Evolutionary conservation across 1,140 invertebrate species (phyloP), one percentile per base, ranked within the genome.

Genomic region (Drosophila serrata): DNA sequence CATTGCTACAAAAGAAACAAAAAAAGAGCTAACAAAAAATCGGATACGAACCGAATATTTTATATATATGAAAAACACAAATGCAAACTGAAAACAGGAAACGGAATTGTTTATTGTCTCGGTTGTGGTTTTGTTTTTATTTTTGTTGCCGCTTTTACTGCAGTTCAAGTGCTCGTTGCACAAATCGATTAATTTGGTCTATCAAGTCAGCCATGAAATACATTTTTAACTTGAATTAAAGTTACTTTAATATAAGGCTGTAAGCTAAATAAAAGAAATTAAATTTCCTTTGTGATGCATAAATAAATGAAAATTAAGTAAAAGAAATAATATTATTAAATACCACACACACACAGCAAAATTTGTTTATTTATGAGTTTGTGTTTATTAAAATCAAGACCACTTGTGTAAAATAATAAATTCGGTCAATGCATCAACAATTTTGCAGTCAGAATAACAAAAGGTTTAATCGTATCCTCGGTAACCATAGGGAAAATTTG

Each of bases 1-100:
- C 31, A 37, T 22, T 39, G 55, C 27, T 37, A 58, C 27, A 33
- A 33, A 33, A 31, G 6, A 31, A 7, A 24, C n/a, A 39, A 53
- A 45, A 42, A 64, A 45, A 53, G 51, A 29, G 35, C 13, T 22
- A 37, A 22, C 51, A 35, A 62, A 45, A 70, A 51, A 42, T 59
- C 46, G 39, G 42, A 58, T 64, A 33, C 63, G 35, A 45, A 65
- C 40, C 55, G 39, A 63, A 78, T 75, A 78, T 75, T 60, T 81
- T 57, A 56, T 56, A 24, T 24, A 24, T 24, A 24, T 24, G 24
- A 35, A 78, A 51, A 49, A n/a, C n/a, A n/a, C n/a, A n/a, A 69
- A 43, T 58, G 57, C 35, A 81, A 78, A 70, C 57, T 58, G 73
- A 59, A 77, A 82, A 77, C 57, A 22, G 70, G 42, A 75, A 75